These are phyloP conservation scores for Oxyruncus cristatus DNA, from an alignment of 2,113 vertebrate genomes.

Conservation along the genomic window DNA sequence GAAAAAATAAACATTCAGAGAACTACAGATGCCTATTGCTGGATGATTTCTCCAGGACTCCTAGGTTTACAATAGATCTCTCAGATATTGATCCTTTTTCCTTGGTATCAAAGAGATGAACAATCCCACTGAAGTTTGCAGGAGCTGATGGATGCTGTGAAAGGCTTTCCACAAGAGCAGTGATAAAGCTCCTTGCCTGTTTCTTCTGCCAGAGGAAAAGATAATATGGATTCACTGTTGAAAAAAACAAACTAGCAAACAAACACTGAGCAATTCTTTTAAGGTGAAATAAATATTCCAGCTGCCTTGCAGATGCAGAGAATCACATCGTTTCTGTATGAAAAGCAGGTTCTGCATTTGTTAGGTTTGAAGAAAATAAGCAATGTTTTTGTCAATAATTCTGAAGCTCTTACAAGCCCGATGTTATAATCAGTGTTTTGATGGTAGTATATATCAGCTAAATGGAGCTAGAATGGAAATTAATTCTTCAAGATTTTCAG, in stretches of 20 bases:
- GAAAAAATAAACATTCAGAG: background rate
- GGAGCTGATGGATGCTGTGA: background rate
- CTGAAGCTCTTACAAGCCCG: background rate
- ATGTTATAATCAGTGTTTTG: background rate
- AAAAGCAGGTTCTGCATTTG: background rate
- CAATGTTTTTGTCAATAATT: background rate
- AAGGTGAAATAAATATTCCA: background rate
- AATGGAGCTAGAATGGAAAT: background rate
- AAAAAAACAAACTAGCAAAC: slow-evolving; percentile 4
- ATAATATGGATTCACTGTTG: background rate
- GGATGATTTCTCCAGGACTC: slow-evolving; percentile 4
- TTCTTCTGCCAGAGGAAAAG: background rate
- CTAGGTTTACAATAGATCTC: background rate
- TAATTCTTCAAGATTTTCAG: background rate
- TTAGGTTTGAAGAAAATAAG: background rate
- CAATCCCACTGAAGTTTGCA: background rate
- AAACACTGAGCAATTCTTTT: background rate
- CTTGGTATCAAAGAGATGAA: slow-evolving; percentile 21
- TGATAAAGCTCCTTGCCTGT: background rate
- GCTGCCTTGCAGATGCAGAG: background rate
- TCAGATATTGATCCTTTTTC: slow-evolving; percentile 20
- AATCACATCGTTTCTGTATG: background rate
- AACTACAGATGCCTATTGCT: background rate
- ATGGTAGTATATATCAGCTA: background rate
- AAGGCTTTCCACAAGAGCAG: background rate